A percentile compares a stretch with the other conserved stretches of the same genome.
phyloP scores from a whole-genome alignment of 2,888 invertebrate species.

The Habrosyne pyritoides region DNA sequence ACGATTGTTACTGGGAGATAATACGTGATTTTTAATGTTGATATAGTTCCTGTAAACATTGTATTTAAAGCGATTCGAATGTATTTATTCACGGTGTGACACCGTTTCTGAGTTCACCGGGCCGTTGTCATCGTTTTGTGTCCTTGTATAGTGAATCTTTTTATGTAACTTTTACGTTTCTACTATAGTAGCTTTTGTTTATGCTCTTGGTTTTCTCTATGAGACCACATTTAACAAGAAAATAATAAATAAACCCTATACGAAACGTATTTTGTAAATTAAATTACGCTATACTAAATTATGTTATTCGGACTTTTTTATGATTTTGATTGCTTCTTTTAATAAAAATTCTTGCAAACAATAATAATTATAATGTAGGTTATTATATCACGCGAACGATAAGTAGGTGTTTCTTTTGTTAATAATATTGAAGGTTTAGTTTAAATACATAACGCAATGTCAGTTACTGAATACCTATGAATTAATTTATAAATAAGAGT shows the following conservation, averaged over 20 bases:
- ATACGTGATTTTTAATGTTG: not conserved
- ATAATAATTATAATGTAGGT: no score
- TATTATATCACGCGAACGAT: no score
- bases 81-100: not conserved
- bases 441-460: no score
- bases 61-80: not conserved
- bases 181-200: not conserved
- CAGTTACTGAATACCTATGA: no score
- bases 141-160: conserved; percentile 17
- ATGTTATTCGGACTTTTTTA: no score
- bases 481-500: no score
- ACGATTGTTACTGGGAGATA: not conserved
- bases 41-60: not conserved
- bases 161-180: not conserved
- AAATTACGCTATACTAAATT: no score
- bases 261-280: not conserved
- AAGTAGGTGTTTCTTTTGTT: no score
- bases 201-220: not conserved
- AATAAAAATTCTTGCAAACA: no score
- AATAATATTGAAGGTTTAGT: no score
- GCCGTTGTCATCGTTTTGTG: conserved; percentile 20
- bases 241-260: not conserved
- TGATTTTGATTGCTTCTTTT: no score
- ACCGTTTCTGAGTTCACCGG: not conserved
- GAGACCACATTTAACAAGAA: not conserved